Conservation (phyloP, 2,888 invertebrate species). For the Seira ritae region DNA sequence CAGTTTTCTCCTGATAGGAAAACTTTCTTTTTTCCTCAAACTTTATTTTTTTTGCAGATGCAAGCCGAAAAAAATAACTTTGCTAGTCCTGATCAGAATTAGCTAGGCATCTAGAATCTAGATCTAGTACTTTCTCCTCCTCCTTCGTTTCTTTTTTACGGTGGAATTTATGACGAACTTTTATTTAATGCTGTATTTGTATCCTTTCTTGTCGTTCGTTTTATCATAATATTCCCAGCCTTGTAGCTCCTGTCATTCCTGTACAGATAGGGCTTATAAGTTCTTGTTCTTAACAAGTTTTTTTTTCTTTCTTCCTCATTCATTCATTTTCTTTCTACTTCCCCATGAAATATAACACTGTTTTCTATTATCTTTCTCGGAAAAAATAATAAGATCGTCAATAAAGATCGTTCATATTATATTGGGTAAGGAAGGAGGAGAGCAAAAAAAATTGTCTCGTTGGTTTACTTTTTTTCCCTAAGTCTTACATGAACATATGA, state of each 20-base stretch:
- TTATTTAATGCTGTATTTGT: constrained; percentile 7
- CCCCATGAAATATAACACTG: constrained; percentile 51
- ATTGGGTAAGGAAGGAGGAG: not conserved
- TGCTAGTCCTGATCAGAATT: too few species aligned
- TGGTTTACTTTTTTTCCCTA: constrained; percentile 1
- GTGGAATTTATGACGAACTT: constrained; percentile 6
- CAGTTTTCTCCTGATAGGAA: constrained; percentile 10
- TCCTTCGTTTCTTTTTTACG: not conserved
- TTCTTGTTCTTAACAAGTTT: constrained; percentile 33
- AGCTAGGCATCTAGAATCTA: not conserved
- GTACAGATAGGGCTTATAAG: not conserved
- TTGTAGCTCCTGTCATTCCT: not conserved
- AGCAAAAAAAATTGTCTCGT: not conserved
- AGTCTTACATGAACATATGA: too few species aligned
- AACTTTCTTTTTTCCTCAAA: constrained; percentile 26
- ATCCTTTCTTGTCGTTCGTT: not conserved
- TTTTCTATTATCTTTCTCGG: constrained; percentile 37
- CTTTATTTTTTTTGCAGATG: constrained; percentile 44
- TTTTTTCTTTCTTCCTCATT: constrained; percentile 27
- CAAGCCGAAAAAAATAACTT: constrained; percentile 24
- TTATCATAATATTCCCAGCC: not conserved
- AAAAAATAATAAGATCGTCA: constrained; percentile 39
- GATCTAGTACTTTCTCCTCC: not conserved
- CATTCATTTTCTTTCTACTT: constrained; percentile 30
- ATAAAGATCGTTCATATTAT: constrained; percentile 39